Percentiles rank a stretch among this genome's conserved stretches.
Conservation (phyloP, 2,888 invertebrate species). For the Steinernema carpocapsae region DNA sequence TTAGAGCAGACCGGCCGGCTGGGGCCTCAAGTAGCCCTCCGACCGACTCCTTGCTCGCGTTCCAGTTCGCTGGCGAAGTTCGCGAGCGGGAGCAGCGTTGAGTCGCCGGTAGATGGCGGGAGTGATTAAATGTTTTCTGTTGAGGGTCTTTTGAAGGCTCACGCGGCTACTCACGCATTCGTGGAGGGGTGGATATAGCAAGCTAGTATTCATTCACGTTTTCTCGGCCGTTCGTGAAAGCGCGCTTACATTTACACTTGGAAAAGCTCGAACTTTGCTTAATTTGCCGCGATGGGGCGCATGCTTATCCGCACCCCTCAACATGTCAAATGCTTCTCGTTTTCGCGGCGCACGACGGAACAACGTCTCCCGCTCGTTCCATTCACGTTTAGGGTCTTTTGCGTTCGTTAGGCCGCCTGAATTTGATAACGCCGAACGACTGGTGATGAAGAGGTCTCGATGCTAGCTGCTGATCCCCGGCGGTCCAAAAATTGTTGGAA, state of each 20-base stretch:
- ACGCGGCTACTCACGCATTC: neutral
- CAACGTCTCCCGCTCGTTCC: neutral
- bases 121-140: conserved; percentile 24
- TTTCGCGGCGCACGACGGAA: neutral
- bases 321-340: conserved; percentile 28
- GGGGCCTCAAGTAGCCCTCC: no score
- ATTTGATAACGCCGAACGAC: conserved; percentile 4
- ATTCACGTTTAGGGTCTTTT: conserved; percentile 22
- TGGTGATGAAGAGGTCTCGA: no score
- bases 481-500: no score
- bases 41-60: no score
- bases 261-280: conserved; percentile 26
- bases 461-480: no score
- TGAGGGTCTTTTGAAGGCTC: neutral
- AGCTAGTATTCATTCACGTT: conserved; percentile 13
- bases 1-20: neutral
- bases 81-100: neutral
- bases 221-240: neutral
- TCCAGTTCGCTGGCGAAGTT: no score
- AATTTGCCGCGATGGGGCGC: conserved; percentile 27
- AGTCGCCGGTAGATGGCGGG: neutral
- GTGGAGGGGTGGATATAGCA: neutral
- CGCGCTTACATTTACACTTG: conserved; percentile 16
- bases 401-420: conserved; percentile 29
- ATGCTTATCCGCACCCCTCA: conserved; percentile 17